These are phyloP conservation scores for Cromileptes altivelis DNA, from an alignment of 2,113 vertebrate species.

Conservation along the genomic window DNA sequence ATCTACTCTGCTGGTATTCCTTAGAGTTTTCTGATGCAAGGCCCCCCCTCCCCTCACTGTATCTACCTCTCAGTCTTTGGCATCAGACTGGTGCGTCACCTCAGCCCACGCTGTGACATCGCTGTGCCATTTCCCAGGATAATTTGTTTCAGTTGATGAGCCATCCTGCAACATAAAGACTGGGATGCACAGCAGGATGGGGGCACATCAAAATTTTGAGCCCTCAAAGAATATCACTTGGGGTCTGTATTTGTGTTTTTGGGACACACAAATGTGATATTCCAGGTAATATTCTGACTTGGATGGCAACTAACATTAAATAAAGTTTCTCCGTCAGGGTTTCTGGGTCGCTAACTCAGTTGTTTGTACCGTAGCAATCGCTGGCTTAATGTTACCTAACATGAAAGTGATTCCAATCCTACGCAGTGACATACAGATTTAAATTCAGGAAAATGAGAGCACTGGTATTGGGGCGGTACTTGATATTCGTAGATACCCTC, in stretches of 20 bases:
- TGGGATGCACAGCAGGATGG: neutral
- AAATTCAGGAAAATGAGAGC: neutral
- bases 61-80: constrained; percentile 21
- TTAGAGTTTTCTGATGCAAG: constrained; percentile 55
- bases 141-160: constrained; percentile 26
- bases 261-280: constrained; percentile 5
- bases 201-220: neutral
- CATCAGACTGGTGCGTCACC: constrained; percentile 18
- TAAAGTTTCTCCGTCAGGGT: neutral
- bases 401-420: neutral
- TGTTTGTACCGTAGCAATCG: neutral
- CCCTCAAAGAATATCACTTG: neutral
- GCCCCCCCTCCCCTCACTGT: neutral
- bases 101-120: constrained; percentile 35
- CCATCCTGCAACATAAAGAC: constrained; percentile 2
- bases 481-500: neutral
- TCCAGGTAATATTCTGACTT: neutral
- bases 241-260: neutral
- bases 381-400: neutral
- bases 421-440: neutral
- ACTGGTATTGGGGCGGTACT: neutral
- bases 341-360: neutral
- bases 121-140: constrained; percentile 29
- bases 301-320: neutral
- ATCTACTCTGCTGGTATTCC: constrained; percentile 54